Percentiles rank a stretch among this genome's conserved stretches.
These are phyloP conservation scores for Sinosuthora webbiana DNA, from an alignment of 2,113 vertebrate species.

Conservation along the genomic window DNA sequence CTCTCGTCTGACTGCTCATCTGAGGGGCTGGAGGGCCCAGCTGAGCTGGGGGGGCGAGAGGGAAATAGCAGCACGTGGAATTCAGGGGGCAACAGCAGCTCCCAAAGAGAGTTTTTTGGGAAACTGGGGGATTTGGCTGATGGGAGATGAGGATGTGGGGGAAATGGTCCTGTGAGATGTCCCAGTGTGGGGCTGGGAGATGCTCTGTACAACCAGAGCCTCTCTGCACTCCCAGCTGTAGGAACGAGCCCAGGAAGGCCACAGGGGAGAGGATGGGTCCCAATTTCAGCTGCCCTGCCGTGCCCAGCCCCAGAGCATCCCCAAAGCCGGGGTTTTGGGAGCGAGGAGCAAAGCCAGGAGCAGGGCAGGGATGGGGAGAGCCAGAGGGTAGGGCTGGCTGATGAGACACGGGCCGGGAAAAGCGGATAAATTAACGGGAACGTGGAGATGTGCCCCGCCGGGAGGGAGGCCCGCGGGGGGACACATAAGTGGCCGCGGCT, in stretches of 20 bases:
- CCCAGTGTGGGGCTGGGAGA: fast-evolving
- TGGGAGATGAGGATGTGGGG: background rate
- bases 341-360: background rate
- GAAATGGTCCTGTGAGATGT: fast-evolving
- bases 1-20: background rate
- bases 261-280: background rate
- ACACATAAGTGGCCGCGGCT: background rate
- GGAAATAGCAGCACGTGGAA: background rate
- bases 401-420: background rate
- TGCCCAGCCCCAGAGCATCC: background rate
- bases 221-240: background rate
- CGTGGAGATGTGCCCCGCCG: background rate
- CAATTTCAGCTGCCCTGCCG: fast-evolving
- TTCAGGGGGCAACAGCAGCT: background rate
- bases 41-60: background rate
- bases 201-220: conserved; percentile 48
- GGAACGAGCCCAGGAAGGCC: fast-evolving
- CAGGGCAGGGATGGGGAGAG: fast-evolving
- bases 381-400: background rate
- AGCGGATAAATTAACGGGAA: background rate
- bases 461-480: background rate
- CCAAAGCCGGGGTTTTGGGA: fast-evolving
- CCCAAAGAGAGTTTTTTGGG: background rate
- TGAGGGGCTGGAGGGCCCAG: background rate
- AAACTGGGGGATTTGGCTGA: background rate